Evolutionary conservation across 2,113 vertebrate genomes (phyloP).

Genomic region (Morone saxatilis): DNA sequence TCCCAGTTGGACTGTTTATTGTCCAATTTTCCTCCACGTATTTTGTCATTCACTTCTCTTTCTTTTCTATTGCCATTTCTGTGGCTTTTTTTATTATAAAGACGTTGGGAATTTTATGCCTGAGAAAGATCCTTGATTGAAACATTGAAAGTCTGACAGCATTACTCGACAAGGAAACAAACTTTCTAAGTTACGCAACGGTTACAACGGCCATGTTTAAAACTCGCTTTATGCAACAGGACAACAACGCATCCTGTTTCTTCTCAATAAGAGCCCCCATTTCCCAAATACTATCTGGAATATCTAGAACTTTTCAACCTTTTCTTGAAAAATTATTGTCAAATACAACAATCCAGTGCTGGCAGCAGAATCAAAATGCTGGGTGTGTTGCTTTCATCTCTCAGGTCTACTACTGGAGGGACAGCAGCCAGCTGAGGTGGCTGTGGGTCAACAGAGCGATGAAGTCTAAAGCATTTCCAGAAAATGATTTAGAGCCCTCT

Average conservation of each 20-base stretch:
- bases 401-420: constrained; percentile 97
- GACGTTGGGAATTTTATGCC: too few relatives aligned
- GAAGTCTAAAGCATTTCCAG: constrained; percentile 88
- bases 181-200: too few relatives aligned
- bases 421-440: constrained; percentile 95
- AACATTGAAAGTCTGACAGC: too few relatives aligned
- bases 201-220: too few relatives aligned
- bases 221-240: too few relatives aligned
- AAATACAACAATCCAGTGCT: background rate
- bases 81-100: too few relatives aligned
- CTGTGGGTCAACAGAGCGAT: constrained; percentile 90
- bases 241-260: background rate
- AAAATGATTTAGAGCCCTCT: constrained; percentile 85
- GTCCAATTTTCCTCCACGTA: too few relatives aligned
- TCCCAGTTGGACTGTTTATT: too few relatives aligned
- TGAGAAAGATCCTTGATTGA: too few relatives aligned
- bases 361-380: background rate
- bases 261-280: background rate
- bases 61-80: too few relatives aligned
- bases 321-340: background rate
- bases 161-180: too few relatives aligned
- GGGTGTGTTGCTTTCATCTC: constrained; percentile 55
- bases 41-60: too few relatives aligned
- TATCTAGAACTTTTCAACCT: background rate
- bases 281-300: background rate